Percentiles rank a stretch among this genome's conserved stretches.
Evolutionary conservation across 2,888 invertebrate species (phyloP).

Genomic region (Drosophila engyochracea): DNA sequence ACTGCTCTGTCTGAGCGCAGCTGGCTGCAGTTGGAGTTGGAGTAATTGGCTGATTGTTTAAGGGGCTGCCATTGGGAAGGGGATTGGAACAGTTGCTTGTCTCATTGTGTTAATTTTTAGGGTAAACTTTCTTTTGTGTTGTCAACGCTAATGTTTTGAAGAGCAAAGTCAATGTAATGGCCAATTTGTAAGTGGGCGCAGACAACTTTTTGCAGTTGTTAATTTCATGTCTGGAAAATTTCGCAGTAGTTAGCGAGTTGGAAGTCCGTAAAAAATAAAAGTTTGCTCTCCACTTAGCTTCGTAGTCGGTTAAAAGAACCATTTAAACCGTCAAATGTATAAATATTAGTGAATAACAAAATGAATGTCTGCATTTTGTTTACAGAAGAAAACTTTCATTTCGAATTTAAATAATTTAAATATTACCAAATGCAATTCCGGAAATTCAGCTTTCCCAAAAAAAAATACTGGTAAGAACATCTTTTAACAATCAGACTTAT

Average conservation of each 20-base stretch:
- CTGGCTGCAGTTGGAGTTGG: not conserved
- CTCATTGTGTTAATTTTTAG: slow-evolving; percentile 6
- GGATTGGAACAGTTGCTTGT: slow-evolving; percentile 1
- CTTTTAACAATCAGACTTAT: not conserved
- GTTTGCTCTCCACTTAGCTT: not conserved
- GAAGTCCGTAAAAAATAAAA: not conserved
- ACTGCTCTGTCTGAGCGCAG: not conserved
- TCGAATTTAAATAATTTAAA: not conserved
- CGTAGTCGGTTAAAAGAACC: not conserved
- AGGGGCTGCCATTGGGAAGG: not conserved
- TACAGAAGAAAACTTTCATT: not conserved
- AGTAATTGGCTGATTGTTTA: slow-evolving; percentile 26
- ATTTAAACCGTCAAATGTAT: not conserved
- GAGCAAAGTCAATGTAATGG: slow-evolving; percentile 36
- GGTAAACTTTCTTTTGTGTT: slow-evolving; percentile 41
- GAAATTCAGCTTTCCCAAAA: not conserved
- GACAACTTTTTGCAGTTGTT: slow-evolving; percentile 25
- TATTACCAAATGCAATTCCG: not conserved
- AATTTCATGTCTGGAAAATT: slow-evolving; percentile 26
- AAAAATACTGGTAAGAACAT: not conserved
- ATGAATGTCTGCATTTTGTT: not conserved
- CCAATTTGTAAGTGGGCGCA: slow-evolving; percentile 14
- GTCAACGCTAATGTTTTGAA: slow-evolving; percentile 32
- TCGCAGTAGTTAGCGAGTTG: not conserved
- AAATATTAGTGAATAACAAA: not conserved